These are phyloP conservation scores for Dioctria rufipes DNA, from an alignment of 2,888 invertebrate genomes.

Conservation along the genomic window DNA sequence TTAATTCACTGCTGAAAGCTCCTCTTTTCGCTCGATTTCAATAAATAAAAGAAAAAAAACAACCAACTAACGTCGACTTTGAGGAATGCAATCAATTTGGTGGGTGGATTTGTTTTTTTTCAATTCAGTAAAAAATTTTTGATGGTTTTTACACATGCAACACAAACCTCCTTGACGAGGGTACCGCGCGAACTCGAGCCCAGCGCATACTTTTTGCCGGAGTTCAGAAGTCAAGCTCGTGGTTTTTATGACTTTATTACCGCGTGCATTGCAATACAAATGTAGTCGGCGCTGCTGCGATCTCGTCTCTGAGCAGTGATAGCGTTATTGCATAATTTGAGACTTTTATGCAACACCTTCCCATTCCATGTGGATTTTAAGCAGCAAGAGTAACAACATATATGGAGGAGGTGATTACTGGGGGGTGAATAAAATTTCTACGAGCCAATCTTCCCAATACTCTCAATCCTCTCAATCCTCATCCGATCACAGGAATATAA, in stretches of 20 bases:
- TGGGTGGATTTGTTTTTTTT: neutral
- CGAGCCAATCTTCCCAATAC: neutral
- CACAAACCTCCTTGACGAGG: neutral
- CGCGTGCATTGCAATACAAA: neutral
- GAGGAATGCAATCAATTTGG: neutral
- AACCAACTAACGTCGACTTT: neutral
- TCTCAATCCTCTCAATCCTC: neutral
- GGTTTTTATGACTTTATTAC: slow-evolving; percentile 22
- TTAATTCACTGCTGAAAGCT: neutral
- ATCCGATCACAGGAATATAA: neutral
- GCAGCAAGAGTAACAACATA: too few relatives aligned
- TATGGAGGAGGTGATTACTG: neutral
- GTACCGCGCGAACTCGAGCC: neutral
- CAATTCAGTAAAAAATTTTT: neutral
- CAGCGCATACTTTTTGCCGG: neutral
- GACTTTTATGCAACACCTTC: slow-evolving; percentile 8
- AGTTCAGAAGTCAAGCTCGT: slow-evolving; percentile 17
- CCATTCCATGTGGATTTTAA: neutral
- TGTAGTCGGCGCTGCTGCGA: neutral
- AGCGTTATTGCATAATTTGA: slow-evolving; percentile 10
- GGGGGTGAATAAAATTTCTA: neutral
- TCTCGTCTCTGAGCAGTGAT: slow-evolving; percentile 1
- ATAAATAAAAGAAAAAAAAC: neutral
- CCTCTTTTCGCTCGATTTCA: neutral
- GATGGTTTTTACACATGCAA: neutral